phyloP scores from a whole-genome alignment of 2,797 vertebrate genomes.

The Sebastes hubbsi region DNA sequence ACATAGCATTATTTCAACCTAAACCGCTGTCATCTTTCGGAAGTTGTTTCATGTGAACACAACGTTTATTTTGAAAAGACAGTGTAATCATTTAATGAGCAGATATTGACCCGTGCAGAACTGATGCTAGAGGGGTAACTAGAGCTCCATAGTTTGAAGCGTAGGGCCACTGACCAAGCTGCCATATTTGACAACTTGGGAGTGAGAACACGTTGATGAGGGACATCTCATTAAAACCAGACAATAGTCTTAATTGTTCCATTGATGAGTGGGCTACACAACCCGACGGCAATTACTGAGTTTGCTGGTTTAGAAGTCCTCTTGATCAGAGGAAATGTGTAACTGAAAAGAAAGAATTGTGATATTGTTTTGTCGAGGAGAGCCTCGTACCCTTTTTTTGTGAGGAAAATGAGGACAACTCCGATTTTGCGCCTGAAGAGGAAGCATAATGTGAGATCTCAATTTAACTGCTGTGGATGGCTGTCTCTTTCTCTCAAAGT shows the following conservation, averaged over 20 bases:
- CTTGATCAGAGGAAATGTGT: neutral
- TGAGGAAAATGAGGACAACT: conserved; percentile 8
- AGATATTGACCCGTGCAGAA: neutral
- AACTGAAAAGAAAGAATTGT: no score
- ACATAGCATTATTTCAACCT: neutral
- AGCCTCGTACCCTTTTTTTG: neutral
- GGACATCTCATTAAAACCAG: conserved; percentile 24
- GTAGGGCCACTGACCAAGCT: neutral
- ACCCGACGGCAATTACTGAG: neutral
- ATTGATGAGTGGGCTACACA: neutral
- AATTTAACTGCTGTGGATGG: neutral
- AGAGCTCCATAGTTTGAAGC: neutral
- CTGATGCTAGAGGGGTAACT: neutral
- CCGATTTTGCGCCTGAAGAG: neutral
- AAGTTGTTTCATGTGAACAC: no score
- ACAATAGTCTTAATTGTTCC: conserved; percentile 16
- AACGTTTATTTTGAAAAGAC: neutral
- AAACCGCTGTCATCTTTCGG: neutral
- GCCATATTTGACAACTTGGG: neutral
- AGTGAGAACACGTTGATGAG: neutral
- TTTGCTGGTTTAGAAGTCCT: neutral
- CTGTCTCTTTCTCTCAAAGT: neutral
- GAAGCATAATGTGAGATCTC: conserved; percentile 1
- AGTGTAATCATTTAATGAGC: neutral
- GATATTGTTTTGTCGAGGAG: neutral